These are phyloP conservation scores for Sclerurus mexicanus DNA, from an alignment of 2,113 vertebrate genomes.

Conservation along the genomic window DNA sequence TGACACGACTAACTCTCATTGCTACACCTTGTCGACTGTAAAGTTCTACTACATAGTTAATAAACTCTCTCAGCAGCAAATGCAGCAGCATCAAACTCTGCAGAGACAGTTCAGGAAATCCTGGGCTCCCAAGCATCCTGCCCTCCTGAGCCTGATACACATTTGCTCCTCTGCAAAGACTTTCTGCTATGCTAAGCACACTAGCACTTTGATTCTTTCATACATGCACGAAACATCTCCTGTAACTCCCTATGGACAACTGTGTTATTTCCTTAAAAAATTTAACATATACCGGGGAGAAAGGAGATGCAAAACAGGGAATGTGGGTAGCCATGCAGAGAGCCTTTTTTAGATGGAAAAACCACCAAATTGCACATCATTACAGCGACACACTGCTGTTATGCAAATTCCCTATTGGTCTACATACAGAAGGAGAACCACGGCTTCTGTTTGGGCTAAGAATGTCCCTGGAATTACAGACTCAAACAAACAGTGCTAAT, in stretches of 20 bases:
- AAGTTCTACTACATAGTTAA: not conserved
- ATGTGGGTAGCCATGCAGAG: not conserved
- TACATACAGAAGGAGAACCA: not conserved
- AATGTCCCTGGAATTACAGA: not conserved
- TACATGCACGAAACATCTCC: not conserved
- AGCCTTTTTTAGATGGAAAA: not conserved
- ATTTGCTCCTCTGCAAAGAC: not conserved
- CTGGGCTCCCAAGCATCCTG: not conserved
- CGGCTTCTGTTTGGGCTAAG: not conserved
- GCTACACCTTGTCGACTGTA: not conserved
- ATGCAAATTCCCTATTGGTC: not conserved
- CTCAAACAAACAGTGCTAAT: not conserved
- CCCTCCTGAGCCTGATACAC: not conserved
- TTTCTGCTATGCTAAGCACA: not conserved
- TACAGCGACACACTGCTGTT: not conserved
- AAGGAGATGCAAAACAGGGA: not conserved
- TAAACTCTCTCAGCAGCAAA: not conserved
- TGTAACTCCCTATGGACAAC: not conserved
- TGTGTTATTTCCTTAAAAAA: not conserved
- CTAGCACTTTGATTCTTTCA: not conserved
- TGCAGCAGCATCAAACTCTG: not conserved
- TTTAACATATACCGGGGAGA: not conserved
- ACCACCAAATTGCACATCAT: not conserved
- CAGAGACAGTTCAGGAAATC: not conserved
- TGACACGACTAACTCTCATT: not conserved